Conservation (phyloP, 2,888 invertebrate genomes). For the Platynereis dumerilii region DNA sequence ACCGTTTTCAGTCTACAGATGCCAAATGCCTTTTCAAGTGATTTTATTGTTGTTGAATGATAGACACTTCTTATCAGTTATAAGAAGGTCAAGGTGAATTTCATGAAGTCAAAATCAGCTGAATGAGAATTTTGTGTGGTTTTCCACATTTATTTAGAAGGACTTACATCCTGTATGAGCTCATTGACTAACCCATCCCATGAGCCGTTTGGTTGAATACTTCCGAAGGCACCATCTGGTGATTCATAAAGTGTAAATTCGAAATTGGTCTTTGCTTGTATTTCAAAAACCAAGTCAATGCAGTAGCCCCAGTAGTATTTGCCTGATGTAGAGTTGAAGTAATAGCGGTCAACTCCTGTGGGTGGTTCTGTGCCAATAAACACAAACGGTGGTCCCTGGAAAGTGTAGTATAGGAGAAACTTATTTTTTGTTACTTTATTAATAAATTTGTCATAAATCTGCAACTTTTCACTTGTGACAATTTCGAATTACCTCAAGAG, state of each 20-base stretch:
- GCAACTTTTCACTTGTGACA: neutral
- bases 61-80: no score
- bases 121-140: no score
- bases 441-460: neutral
- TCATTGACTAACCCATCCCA: conserved; percentile 60
- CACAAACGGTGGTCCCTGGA: conserved; percentile 67
- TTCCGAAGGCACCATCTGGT: conserved; percentile 84
- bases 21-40: no score
- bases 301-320: conserved; percentile 25
- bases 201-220: conserved; percentile 73
- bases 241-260: conserved; percentile 77
- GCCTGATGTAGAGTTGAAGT: conserved; percentile 19
- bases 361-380: conserved; percentile 47
- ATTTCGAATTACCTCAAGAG: conserved; percentile 72
- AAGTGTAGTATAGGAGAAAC: conserved; percentile 26
- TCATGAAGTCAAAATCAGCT: no score
- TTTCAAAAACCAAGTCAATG: conserved; percentile 83
- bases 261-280: conserved; percentile 81
- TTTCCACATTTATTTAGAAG: no score
- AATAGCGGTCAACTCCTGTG: neutral
- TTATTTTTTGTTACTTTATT: neutral
- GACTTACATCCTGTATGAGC: conserved; percentile 51
- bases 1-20: no score
- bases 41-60: no score
- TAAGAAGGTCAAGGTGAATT: no score